phyloP scores from a whole-genome alignment of 2,113 vertebrate genomes.

The Mus spicilegus region DNA sequence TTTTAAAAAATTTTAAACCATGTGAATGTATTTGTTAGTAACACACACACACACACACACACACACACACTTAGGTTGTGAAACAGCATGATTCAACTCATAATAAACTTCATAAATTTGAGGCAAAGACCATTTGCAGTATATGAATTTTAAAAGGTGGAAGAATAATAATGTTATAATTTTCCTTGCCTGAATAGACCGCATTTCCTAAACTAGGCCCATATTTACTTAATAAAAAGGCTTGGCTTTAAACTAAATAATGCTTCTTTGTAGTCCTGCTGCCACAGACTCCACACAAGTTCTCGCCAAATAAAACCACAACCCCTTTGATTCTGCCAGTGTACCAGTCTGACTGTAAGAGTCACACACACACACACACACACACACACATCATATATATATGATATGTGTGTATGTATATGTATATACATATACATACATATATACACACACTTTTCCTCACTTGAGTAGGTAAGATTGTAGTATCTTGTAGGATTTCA shows the following conservation, averaged over 20 bases:
- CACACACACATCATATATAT: too few relatives aligned
- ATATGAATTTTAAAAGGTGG: constrained; percentile 51
- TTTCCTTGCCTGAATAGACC: background rate
- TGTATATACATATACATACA: background rate
- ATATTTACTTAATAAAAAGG: constrained; percentile 22
- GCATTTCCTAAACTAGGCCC: background rate
- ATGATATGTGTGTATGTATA: too few relatives aligned
- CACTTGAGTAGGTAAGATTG: background rate
- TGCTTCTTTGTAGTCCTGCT: background rate
- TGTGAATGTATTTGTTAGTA: background rate
- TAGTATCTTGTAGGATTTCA: background rate
- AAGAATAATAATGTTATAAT: constrained; percentile 52
- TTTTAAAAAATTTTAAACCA: background rate
- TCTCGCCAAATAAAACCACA: background rate
- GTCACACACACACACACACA: background rate
- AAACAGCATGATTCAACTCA: constrained; percentile 53
- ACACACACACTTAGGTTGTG: constrained; percentile 24
- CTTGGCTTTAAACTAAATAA: background rate
- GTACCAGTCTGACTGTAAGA: background rate
- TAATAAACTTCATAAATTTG: constrained; percentile 61
- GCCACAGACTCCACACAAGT: background rate
- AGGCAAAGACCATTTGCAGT: constrained; percentile 28
- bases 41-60: background rate
- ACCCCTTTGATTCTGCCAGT: background rate
- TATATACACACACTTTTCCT: background rate